Conservation (phyloP, 2,888 invertebrate genomes). For the Diarsia mendica region DNA sequence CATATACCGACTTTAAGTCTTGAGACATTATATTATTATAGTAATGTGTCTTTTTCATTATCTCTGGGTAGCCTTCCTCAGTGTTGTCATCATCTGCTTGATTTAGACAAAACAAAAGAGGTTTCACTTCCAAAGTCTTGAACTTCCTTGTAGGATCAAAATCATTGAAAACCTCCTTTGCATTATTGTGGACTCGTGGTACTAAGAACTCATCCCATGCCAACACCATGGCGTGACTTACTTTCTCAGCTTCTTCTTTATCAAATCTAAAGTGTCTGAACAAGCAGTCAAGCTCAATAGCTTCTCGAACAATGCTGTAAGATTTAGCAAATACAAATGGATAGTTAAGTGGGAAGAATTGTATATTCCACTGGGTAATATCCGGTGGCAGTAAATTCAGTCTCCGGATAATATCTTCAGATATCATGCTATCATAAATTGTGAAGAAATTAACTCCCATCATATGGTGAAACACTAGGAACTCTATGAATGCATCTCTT, state of each 20-base stretch:
- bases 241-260: conserved; percentile 85
- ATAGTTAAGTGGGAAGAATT: conserved; percentile 92
- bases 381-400: conserved; percentile 85
- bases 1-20: conserved; percentile 74
- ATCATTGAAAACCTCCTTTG: conserved; percentile 89
- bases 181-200: conserved; percentile 89
- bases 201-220: conserved; percentile 93
- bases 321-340: conserved; percentile 90
- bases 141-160: conserved; percentile 85
- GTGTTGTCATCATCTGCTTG: conserved; percentile 86
- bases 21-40: conserved; percentile 76
- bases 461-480: conserved; percentile 92
- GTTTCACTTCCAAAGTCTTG: conserved; percentile 78
- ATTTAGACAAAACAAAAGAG: conserved; percentile 85
- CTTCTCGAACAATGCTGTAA: conserved; percentile 84
- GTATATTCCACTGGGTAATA: conserved; percentile 88
- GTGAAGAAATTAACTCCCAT: conserved; percentile 92
- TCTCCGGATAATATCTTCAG: conserved; percentile 87
- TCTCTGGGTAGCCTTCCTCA: conserved; percentile 83
- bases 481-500: conserved; percentile 91
- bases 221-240: conserved; percentile 89
- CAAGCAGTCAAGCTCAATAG: conserved; percentile 92
- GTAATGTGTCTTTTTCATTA: conserved; percentile 87
- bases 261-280: conserved; percentile 91
- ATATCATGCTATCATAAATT: conserved; percentile 91